Conservation (phyloP, 1,140 invertebrate species). For the Pogonognathellus flavescens region DNA sequence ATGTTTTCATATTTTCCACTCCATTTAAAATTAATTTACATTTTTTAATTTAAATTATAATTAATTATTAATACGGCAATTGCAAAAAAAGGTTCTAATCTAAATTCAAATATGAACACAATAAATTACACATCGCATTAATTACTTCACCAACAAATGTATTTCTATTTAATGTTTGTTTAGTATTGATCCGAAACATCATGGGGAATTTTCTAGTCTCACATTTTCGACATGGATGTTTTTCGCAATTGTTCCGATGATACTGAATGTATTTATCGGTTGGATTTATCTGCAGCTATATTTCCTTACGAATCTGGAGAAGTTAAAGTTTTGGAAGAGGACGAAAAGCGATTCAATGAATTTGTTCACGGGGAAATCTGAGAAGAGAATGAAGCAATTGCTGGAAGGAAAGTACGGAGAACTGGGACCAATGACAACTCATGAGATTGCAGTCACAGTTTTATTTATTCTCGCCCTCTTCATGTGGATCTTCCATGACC, state of each 20-base stretch:
- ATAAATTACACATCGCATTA: too few relatives aligned
- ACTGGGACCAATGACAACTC: slow-evolving; percentile 83
- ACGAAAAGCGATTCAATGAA: not conserved
- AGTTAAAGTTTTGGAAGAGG: slow-evolving; percentile 23
- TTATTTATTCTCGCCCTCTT: slow-evolving; percentile 84
- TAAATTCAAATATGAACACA: too few relatives aligned
- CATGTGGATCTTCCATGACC: slow-evolving; percentile 89
- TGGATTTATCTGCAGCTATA: slow-evolving; percentile 78
- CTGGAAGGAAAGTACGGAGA: slow-evolving; percentile 80
- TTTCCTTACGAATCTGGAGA: slow-evolving; percentile 77
- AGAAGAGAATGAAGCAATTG: slow-evolving; percentile 68
- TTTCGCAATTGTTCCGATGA: slow-evolving; percentile 78
- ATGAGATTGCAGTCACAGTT: slow-evolving; percentile 81
- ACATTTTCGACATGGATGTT: slow-evolving; percentile 83
- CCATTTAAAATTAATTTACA: too few relatives aligned
- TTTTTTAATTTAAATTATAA: too few relatives aligned
- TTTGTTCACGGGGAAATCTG: not conserved
- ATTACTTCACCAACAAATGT: too few relatives aligned
- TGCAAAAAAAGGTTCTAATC: too few relatives aligned
- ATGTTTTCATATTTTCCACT: too few relatives aligned
- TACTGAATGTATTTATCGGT: slow-evolving; percentile 80
- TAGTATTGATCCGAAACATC: slow-evolving; percentile 2
- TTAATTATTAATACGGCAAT: too few relatives aligned
- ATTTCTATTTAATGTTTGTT: not conserved
- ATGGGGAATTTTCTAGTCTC: slow-evolving; percentile 61